Conservation (phyloP, 1,140 invertebrate genomes). For the Drosophila bocki region DNA sequence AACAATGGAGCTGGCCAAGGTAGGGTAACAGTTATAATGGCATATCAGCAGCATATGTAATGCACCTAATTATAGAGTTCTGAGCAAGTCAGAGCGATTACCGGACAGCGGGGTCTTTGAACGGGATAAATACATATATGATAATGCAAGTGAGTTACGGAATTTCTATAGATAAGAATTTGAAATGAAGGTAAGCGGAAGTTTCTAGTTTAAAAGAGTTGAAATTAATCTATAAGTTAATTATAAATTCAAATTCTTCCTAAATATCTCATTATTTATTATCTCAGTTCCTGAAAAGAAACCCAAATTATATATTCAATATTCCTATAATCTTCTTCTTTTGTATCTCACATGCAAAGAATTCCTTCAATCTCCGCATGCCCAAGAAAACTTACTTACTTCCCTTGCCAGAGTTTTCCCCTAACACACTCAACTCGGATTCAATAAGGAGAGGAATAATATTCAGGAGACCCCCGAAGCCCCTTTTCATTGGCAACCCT, state of each 20-base stretch:
- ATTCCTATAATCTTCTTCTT: constrained; percentile 5
- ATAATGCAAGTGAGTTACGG: constrained; percentile 12
- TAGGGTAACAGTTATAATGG: constrained; percentile 4
- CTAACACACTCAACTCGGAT: constrained; percentile 28
- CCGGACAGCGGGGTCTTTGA: constrained; percentile 17
- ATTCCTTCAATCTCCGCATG: constrained; percentile 3
- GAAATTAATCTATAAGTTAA: not conserved
- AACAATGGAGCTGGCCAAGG: constrained; percentile 31
- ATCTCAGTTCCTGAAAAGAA: not conserved
- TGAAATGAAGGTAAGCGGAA: not conserved
- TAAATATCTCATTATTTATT: not conserved
- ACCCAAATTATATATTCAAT: constrained; percentile 24
- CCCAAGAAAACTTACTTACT: constrained; percentile 2
- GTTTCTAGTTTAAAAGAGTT: not conserved
- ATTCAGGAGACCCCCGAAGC: constrained; percentile 1
- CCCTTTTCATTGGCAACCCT: constrained; percentile 33
- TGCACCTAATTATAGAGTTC: constrained; percentile 46
- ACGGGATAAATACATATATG: not conserved
- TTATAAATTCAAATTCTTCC: not conserved
- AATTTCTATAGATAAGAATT: constrained; percentile 1
- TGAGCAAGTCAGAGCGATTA: constrained; percentile 22
- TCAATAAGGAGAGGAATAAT: constrained; percentile 8
- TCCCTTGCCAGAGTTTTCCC: constrained; percentile 7
- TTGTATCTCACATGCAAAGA: not conserved
- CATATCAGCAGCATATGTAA: constrained; percentile 30